phyloP scores from a whole-genome alignment of 2,797 vertebrate species.

The Sternotherus odoratus region DNA sequence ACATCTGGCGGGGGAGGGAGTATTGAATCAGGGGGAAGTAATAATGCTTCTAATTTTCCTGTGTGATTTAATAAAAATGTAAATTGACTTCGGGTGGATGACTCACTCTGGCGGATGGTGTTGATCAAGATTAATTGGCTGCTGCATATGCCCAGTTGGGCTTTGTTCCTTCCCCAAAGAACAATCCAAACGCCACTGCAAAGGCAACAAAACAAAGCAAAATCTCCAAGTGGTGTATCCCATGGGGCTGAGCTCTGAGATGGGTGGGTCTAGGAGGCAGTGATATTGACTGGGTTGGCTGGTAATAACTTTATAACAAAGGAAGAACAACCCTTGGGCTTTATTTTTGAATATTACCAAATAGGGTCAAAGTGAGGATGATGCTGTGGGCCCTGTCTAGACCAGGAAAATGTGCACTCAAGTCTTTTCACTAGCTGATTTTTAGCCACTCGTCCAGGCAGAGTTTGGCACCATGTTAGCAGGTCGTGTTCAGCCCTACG shows the following conservation, averaged over 20 bases:
- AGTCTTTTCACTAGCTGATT: neutral
- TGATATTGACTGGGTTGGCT: neutral
- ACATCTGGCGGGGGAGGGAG: neutral
- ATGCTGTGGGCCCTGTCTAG: neutral
- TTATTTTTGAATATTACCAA: neutral
- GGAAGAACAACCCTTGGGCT: neutral
- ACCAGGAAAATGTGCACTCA: neutral
- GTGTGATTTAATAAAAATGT: constrained; percentile 82
- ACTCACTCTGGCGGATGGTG: constrained; percentile 52
- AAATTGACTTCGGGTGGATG: constrained; percentile 66
- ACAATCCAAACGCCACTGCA: fast-evolving
- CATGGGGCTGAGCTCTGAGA: neutral
- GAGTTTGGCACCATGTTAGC: neutral
- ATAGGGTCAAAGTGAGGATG: neutral
- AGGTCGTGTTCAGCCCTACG: neutral
- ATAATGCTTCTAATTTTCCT: constrained; percentile 75
- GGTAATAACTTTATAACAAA: neutral
- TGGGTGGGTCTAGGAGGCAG: neutral
- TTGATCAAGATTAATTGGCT: constrained; percentile 68
- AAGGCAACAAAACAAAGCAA: neutral
- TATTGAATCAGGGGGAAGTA: constrained; percentile 58
- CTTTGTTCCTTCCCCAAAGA: constrained; percentile 70
- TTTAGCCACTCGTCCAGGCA: neutral
- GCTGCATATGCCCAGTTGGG: constrained; percentile 54
- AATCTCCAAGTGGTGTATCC: fast-evolving